A percentile compares a stretch with the other conserved stretches of the same genome.
These are phyloP conservation scores for Erebia ligea DNA, from an alignment of 2,888 invertebrate genomes.

Conservation along the genomic window DNA sequence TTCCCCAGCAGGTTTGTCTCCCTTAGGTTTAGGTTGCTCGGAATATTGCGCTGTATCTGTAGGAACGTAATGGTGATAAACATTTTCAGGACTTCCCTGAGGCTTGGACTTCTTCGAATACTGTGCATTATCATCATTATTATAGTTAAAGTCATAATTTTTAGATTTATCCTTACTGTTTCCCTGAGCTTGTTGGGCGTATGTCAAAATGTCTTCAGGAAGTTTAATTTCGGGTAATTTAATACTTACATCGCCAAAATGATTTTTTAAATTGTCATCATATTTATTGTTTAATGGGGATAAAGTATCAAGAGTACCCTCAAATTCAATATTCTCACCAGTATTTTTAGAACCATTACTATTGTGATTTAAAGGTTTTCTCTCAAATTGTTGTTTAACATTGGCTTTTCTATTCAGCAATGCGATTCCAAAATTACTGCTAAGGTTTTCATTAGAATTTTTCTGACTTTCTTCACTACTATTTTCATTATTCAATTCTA, in stretches of 20 bases:
- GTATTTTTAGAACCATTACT: slow-evolving; percentile 49
- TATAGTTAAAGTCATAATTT: slow-evolving; percentile 51
- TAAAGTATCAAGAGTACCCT: slow-evolving; percentile 57
- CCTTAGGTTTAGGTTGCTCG: slow-evolving; percentile 6
- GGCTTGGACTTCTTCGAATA: slow-evolving; percentile 31
- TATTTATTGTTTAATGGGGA: slow-evolving; percentile 55
- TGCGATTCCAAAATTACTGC: slow-evolving; percentile 29
- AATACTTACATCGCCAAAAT: slow-evolving; percentile 70
- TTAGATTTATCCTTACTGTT: slow-evolving; percentile 47
- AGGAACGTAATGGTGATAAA: slow-evolving; percentile 8
- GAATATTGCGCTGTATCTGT: slow-evolving; percentile 2
- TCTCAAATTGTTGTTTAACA: slow-evolving; percentile 75
- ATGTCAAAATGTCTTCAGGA: slow-evolving; percentile 73
- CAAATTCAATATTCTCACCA: slow-evolving; percentile 45
- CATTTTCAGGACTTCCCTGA: slow-evolving; percentile 36
- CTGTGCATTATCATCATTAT: slow-evolving; percentile 48
- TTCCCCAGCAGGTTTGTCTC: slow-evolving; percentile 35
- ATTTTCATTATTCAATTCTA: slow-evolving; percentile 64
- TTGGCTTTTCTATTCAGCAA: slow-evolving; percentile 55
- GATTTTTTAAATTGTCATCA: slow-evolving; percentile 69
- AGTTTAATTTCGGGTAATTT: slow-evolving; percentile 76
- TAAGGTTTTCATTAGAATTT: slow-evolving; percentile 29
- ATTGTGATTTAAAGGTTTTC: slow-evolving; percentile 74
- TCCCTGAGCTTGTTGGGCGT: slow-evolving; percentile 55
- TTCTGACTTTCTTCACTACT: slow-evolving; percentile 49